A percentile compares a stretch with the other conserved stretches of the same genome.
phyloP scores from a whole-genome alignment of 2,888 invertebrate species.

The Metacarcinus magister region DNA sequence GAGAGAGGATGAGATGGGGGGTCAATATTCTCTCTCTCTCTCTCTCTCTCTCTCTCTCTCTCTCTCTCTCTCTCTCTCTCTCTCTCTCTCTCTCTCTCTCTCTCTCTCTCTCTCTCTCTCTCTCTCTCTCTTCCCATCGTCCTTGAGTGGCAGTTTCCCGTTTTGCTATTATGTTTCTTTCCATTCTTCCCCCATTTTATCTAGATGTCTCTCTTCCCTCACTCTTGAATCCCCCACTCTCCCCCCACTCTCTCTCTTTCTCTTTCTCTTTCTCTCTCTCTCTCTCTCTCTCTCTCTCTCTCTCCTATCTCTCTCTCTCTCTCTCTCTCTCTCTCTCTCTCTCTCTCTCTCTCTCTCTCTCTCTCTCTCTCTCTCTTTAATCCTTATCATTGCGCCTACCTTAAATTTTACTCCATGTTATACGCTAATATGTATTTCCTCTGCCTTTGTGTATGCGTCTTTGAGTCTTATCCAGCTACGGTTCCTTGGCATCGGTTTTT shows the following conservation, averaged over 20 bases:
- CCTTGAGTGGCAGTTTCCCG: neutral
- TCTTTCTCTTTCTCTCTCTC: neutral
- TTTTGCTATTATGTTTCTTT: neutral
- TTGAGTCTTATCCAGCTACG: neutral
- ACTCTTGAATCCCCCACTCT: neutral
- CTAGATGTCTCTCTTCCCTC: neutral
- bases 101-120: neutral
- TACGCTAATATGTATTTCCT: neutral
- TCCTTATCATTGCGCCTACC: neutral
- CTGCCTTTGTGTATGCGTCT: neutral
- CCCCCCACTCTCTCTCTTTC: neutral
- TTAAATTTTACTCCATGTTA: neutral
- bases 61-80: neutral
- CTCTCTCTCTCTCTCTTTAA: neutral
- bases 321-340: no score
- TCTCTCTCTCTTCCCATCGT: neutral
- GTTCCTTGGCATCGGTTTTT: neutral
- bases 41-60: neutral
- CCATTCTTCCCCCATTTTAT: neutral
- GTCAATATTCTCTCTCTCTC: neutral
- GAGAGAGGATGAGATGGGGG: neutral
- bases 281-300: neutral
- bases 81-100: neutral
- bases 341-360: no score
- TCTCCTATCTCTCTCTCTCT: neutral